Evolutionary conservation across 2,797 vertebrate genomes (phyloP).

Genomic region (Choloepus didactylus): DNA sequence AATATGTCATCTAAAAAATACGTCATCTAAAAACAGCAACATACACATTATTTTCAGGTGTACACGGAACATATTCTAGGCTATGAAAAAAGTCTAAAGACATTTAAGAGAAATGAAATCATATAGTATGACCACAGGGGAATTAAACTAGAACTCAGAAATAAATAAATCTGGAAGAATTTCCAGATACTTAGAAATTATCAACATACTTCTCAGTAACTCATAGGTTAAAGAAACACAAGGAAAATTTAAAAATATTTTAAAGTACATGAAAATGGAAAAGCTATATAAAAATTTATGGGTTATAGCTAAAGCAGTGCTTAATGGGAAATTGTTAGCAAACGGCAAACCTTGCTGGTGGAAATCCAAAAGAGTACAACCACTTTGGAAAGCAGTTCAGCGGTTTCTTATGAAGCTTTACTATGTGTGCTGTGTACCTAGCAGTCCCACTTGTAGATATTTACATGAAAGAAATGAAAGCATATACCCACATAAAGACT

Average conservation of each 20-base stretch:
- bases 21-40: background rate
- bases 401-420: background rate
- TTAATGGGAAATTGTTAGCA: background rate
- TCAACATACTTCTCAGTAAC: background rate
- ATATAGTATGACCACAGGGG: background rate
- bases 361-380: too few species aligned
- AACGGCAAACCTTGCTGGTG: background rate
- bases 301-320: too few species aligned
- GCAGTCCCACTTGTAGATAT: background rate
- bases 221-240: background rate
- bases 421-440: background rate
- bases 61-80: background rate
- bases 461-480: background rate
- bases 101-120: background rate
- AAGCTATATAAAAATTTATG: too few species aligned
- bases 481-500: background rate
- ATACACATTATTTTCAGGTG: background rate
- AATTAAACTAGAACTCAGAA: background rate
- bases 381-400: background rate
- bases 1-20: background rate
- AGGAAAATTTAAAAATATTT: background rate
- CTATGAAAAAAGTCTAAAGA: background rate
- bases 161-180: background rate
- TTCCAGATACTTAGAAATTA: background rate
- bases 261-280: background rate